Evolutionary conservation across 2,888 invertebrate genomes (phyloP).

Genomic region (Pterostichus niger): DNA sequence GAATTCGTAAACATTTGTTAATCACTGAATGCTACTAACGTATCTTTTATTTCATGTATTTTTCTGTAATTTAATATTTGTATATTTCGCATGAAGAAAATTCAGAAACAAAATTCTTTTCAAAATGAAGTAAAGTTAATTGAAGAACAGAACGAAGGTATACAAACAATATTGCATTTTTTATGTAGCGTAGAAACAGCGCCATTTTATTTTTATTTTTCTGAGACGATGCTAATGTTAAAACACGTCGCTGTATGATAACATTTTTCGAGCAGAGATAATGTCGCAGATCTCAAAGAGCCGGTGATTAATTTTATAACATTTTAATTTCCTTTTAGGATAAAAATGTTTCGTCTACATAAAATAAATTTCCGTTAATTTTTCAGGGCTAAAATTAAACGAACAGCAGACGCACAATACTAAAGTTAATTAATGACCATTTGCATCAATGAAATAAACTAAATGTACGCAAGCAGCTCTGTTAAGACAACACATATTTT

Average conservation of each 20-base stretch:
- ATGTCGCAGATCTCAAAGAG: conserved; percentile 20
- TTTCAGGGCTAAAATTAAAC: conserved; percentile 8
- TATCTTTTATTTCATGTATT: too few relatives aligned
- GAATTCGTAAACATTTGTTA: too few relatives aligned
- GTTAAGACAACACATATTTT: conserved; percentile 1
- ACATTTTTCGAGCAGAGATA: not conserved
- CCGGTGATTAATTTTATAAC: conserved; percentile 36
- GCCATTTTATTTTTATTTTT: too few relatives aligned
- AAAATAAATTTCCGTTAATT: conserved; percentile 33
- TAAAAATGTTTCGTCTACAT: conserved; percentile 22
- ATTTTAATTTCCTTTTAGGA: conserved; percentile 37
- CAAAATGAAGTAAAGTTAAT: too few relatives aligned
- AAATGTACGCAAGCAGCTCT: not conserved
- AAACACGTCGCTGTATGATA: not conserved
- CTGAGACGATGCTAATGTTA: too few relatives aligned
- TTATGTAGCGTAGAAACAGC: too few relatives aligned
- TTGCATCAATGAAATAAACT: conserved; percentile 36
- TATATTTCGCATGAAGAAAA: too few relatives aligned
- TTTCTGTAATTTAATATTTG: too few relatives aligned
- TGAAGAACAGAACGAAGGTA: too few relatives aligned
- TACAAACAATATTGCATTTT: too few relatives aligned
- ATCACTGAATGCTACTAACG: too few relatives aligned
- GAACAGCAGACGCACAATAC: conserved; percentile 6
- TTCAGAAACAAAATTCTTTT: too few relatives aligned
- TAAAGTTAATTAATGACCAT: conserved; percentile 33